Percentiles rank a stretch among this genome's conserved stretches.
Conservation (phyloP, 2,888 invertebrate species). For the Boloria selene region DNA sequence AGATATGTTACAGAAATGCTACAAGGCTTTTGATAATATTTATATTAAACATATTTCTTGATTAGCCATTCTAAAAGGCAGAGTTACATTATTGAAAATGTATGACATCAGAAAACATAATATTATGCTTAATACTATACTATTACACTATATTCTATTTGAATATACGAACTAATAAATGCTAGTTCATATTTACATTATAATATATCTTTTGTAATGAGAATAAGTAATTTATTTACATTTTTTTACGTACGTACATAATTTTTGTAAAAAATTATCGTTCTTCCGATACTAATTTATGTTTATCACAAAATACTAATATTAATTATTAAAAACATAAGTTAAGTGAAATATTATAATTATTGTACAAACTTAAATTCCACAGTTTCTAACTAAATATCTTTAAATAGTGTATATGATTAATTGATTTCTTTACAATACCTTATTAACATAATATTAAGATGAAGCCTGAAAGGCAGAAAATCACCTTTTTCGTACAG, state of each 20-base stretch:
- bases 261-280: neutral
- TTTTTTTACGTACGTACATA: neutral
- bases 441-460: too few species aligned
- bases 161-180: neutral
- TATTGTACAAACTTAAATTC: neutral
- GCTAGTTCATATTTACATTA: constrained; percentile 13
- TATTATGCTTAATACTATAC: neutral
- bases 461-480: too few species aligned
- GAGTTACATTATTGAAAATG: too few species aligned
- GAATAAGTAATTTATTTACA: constrained; percentile 8
- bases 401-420: too few species aligned
- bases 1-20: too few species aligned
- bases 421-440: too few species aligned
- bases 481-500: too few species aligned
- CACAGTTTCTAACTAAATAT: neutral
- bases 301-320: constrained; percentile 16
- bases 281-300: constrained; percentile 1
- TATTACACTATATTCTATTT: too few species aligned
- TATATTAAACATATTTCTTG: too few species aligned
- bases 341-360: neutral
- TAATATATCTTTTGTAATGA: constrained; percentile 1
- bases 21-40: too few species aligned
- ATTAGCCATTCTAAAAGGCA: too few species aligned
- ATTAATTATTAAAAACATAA: constrained; percentile 1
- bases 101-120: too few species aligned